Percentiles rank a stretch among this genome's conserved stretches.
Conservation (phyloP, 2,797 vertebrate genomes). For the Acridotheres tristis region DNA sequence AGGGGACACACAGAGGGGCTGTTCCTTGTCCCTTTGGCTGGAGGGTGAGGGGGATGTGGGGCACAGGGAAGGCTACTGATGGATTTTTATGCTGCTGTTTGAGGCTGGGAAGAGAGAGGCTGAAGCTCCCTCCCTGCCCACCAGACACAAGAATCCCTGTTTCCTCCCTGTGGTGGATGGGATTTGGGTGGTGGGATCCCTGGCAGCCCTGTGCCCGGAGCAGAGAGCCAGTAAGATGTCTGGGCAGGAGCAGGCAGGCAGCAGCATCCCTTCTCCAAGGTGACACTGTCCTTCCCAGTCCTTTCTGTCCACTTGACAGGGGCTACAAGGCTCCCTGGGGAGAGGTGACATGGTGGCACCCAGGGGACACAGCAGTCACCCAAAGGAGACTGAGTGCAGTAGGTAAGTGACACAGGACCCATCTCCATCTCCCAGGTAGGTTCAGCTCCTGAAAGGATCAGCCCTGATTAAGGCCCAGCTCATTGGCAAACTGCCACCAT, state of each 20-base stretch:
- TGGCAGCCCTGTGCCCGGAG: not conserved
- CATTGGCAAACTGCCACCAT: rapidly evolving
- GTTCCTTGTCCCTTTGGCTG: not conserved
- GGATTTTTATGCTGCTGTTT: constrained; percentile 28
- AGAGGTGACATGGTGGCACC: not conserved
- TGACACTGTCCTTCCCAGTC: not conserved
- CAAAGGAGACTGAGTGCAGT: not conserved
- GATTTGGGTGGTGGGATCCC: not conserved
- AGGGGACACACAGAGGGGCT: not conserved
- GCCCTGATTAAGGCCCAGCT: not conserved
- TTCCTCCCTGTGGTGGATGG: not conserved
- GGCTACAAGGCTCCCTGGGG: not conserved
- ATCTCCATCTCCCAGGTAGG: not conserved
- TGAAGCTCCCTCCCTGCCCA: not conserved
- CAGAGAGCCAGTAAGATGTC: not conserved
- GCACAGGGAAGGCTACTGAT: not conserved
- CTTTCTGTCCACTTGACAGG: not conserved
- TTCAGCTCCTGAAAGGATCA: not conserved
- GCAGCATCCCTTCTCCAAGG: not conserved
- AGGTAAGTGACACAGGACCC: not conserved
- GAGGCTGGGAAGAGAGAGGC: not conserved
- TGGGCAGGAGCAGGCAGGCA: not conserved
- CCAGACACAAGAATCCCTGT: not conserved
- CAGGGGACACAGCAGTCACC: not conserved
- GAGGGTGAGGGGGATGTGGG: rapidly evolving